A percentile compares a stretch with the other conserved stretches of the same genome.
These are phyloP conservation scores for Alces alces DNA, from an alignment of 2,113 vertebrate genomes.

Conservation along the genomic window DNA sequence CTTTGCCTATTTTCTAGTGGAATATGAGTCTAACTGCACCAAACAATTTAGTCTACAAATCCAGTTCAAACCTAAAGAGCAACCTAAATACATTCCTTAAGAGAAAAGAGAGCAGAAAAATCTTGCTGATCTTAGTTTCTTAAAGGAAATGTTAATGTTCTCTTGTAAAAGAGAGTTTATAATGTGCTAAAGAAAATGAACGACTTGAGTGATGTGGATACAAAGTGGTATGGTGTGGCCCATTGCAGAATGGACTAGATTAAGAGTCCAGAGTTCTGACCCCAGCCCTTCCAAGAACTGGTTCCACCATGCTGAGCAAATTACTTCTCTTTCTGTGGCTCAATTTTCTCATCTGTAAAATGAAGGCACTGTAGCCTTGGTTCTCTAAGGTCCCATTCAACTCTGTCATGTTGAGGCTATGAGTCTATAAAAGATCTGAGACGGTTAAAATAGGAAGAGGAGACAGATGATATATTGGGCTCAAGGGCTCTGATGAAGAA, in stretches of 20 bases:
- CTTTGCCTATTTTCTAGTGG: not conserved
- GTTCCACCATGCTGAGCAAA: not conserved
- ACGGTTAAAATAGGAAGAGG: not conserved
- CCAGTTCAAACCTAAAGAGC: not conserved
- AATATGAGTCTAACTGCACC: not conserved
- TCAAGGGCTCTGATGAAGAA: constrained; percentile 11
- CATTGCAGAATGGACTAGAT: not conserved
- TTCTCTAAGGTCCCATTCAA: constrained; percentile 25
- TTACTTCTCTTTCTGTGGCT: not conserved
- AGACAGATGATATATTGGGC: constrained; percentile 9
- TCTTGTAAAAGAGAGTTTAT: not conserved
- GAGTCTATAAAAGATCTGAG: constrained; percentile 6
- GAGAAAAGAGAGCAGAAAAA: not conserved
- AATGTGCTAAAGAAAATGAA: not conserved
- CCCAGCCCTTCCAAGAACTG: not conserved
- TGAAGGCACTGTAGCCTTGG: not conserved
- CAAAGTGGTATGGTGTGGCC: not conserved
- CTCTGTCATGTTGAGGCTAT: not conserved
- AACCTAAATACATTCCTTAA: not conserved
- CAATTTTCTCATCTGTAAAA: constrained; percentile 40
- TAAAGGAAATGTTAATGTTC: not conserved
- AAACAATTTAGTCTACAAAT: not conserved
- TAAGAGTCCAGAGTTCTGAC: not conserved
- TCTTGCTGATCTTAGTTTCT: not conserved
- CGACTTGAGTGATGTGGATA: not conserved